Evolutionary conservation across 2,888 invertebrate species (phyloP).

Genomic region (Syrphus vitripennis): DNA sequence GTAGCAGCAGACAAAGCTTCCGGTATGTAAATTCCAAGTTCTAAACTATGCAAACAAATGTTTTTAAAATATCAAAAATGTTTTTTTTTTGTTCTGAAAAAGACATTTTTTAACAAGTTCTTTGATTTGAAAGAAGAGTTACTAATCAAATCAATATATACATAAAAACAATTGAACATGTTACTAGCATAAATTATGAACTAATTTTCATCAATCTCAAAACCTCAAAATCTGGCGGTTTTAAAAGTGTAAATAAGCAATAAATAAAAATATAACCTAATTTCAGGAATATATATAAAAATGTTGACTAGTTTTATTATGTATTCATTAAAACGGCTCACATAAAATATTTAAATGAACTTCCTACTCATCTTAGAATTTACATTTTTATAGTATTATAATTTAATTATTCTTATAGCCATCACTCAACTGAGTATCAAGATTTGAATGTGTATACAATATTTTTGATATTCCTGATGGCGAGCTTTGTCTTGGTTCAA

Average conservation of each 20-base stretch:
- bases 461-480: too few species aligned
- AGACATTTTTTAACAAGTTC: too few species aligned
- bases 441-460: background rate
- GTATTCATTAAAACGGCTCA: background rate
- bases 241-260: background rate
- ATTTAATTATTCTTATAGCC: background rate
- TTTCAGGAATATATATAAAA: background rate
- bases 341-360: background rate
- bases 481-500: too few species aligned
- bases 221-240: too few species aligned
- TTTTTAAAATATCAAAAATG: too few species aligned
- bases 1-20: background rate
- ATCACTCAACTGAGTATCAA: background rate
- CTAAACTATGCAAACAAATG: too few species aligned
- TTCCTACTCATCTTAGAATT: slow-evolving; percentile 12
- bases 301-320: background rate
- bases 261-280: background rate
- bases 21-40: background rate
- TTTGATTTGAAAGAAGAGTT: too few species aligned
- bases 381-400: background rate
- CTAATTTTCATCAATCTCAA: too few species aligned
- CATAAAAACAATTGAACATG: too few species aligned
- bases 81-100: too few species aligned
- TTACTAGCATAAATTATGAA: too few species aligned
- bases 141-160: too few species aligned